Conservation (phyloP, 2,113 vertebrate species). For the Uropsilus gracilis region DNA sequence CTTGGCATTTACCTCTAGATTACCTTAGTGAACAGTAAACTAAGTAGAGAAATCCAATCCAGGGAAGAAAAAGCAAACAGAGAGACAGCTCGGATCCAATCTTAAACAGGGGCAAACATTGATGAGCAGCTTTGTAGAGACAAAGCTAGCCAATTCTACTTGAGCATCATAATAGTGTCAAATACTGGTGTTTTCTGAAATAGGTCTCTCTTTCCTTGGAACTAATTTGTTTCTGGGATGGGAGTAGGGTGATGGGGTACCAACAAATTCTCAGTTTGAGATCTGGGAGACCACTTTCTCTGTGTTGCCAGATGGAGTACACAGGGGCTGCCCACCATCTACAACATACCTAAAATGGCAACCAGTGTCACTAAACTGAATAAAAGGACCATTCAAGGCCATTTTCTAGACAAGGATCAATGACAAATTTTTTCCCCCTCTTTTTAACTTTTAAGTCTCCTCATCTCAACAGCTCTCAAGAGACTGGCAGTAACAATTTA, state of each 20-base stretch:
- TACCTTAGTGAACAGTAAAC: not conserved
- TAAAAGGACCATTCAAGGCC: not conserved
- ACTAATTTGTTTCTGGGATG: not conserved
- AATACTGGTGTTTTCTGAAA: not conserved
- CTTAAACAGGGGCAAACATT: not conserved
- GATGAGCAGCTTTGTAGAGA: no score
- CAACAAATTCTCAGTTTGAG: not conserved
- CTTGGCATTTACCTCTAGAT: conserved; percentile 16
- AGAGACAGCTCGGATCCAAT: not conserved
- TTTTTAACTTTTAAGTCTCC: conserved; percentile 9
- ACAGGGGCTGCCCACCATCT: not conserved
- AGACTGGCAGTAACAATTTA: not conserved
- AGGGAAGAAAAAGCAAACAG: not conserved
- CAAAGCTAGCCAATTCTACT: not conserved
- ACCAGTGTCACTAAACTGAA: not conserved
- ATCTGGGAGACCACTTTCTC: not conserved
- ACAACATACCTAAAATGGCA: not conserved
- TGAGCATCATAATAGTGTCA: not conserved
- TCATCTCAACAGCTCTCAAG: not conserved
- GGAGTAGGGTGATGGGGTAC: not conserved
- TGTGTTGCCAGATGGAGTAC: not conserved
- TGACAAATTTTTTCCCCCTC: not conserved
- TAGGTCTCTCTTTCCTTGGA: not conserved
- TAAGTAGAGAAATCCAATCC: not conserved
- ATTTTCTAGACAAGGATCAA: not conserved